These are phyloP conservation scores for Yponomeuta sedellus DNA, from an alignment of 2,888 invertebrate genomes.

Conservation along the genomic window DNA sequence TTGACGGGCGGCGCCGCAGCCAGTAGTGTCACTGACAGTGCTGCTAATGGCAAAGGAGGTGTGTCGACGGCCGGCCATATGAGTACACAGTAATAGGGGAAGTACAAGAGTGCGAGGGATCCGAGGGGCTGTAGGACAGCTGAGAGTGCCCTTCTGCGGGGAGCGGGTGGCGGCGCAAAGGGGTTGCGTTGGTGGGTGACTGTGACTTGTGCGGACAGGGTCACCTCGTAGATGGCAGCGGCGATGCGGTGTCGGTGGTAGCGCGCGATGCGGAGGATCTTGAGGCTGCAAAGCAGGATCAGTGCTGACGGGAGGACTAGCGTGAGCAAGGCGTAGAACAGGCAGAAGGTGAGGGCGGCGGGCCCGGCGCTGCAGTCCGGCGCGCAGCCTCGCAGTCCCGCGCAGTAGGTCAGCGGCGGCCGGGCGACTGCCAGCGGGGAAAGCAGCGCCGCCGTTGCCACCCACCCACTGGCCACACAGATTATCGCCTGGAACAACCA, in stretches of 20 bases:
- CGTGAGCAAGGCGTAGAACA: conserved; percentile 79
- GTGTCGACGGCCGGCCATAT: conserved; percentile 77
- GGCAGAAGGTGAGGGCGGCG: conserved; percentile 79
- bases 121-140: conserved; percentile 84
- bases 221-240: conserved; percentile 90
- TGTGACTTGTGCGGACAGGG: conserved; percentile 88
- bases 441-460: conserved; percentile 77
- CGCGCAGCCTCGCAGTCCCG: conserved; percentile 79
- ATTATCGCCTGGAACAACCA: conserved; percentile 71
- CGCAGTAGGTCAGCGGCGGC: conserved; percentile 62
- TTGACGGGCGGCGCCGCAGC: conserved; percentile 84
- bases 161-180: conserved; percentile 82
- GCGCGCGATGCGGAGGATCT: conserved; percentile 80
- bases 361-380: conserved; percentile 81
- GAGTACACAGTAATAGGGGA: conserved; percentile 84
- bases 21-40: conserved; percentile 79
- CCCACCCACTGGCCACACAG: conserved; percentile 82
- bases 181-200: conserved; percentile 89
- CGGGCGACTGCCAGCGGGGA: conserved; percentile 78
- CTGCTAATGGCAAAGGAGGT: conserved; percentile 66
- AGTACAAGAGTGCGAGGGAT: conserved; percentile 82
- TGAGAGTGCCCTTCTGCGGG: conserved; percentile 79
- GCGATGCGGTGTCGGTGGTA: conserved; percentile 90
- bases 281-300: conserved; percentile 83
- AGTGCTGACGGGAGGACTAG: conserved; percentile 81